These are phyloP conservation scores for Ginglymostoma cirratum DNA, from an alignment of 2,113 vertebrate genomes.

Conservation along the genomic window DNA sequence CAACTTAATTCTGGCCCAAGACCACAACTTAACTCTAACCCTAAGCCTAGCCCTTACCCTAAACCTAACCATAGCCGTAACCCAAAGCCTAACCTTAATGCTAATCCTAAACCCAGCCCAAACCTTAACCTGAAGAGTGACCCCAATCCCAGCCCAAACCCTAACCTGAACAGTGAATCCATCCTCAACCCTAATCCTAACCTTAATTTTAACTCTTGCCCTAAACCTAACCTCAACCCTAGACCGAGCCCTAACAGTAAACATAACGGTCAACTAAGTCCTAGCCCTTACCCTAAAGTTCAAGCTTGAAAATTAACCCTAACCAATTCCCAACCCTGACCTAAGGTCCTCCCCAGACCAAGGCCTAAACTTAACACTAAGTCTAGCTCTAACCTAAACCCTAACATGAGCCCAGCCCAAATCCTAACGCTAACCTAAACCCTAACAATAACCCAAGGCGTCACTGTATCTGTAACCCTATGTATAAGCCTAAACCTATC, in stretches of 20 bases:
- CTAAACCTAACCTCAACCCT: not conserved
- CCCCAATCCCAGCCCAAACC: not conserved
- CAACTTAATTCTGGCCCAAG: not conserved
- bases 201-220: not conserved
- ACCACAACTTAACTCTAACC: not conserved
- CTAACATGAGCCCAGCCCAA: not conserved
- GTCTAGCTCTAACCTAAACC: not conserved
- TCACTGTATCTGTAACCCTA: no score
- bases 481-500: no score
- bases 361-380: not conserved
- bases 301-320: no score
- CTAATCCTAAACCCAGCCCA: not conserved
- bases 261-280: not conserved
- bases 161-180: not conserved
- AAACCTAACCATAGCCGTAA: not conserved
- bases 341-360: not conserved
- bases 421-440: not conserved
- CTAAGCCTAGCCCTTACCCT: not conserved
- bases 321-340: not conserved
- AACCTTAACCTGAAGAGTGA: not conserved
- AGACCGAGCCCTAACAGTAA: not conserved
- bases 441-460: no score
- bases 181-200: not conserved
- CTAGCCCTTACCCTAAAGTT: not conserved
- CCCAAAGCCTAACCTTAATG: not conserved